Conservation (phyloP, 23 tunicate genomes). For the Ascidia mentula region DNA sequence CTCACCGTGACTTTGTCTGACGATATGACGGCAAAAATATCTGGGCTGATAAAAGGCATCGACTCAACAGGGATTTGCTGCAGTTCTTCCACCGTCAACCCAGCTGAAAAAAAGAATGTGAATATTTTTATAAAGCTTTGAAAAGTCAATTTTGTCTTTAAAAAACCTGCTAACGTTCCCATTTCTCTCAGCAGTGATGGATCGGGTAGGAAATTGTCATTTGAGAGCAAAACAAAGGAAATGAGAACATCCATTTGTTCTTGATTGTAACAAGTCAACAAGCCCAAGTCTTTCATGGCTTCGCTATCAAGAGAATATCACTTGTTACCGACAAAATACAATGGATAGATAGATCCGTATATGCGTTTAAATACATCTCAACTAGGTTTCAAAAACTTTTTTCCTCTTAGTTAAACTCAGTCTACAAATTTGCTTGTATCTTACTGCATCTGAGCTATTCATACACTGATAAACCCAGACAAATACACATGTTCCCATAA, state of each 20-base stretch:
- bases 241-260: constrained; percentile 28
- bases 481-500: no score
- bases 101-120: constrained; percentile 18
- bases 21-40: constrained; percentile 21
- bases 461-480: no score
- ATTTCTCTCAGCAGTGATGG: constrained; percentile 19
- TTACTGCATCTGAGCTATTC: no score
- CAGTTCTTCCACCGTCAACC: constrained; percentile 21
- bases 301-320: background rate
- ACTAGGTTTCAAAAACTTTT: no score
- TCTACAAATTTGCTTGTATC: no score
- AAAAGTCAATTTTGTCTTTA: background rate
- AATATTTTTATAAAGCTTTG: background rate
- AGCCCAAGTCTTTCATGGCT: constrained; percentile 23
- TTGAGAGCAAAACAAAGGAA: background rate
- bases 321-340: no score
- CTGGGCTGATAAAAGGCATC: constrained; percentile 23
- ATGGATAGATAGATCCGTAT: no score
- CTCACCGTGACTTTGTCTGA: constrained; percentile 28
- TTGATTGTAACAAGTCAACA: constrained; percentile 15
- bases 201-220: constrained; percentile 1
- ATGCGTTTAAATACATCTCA: no score
- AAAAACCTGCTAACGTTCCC: constrained; percentile 31
- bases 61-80: constrained; percentile 36
- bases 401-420: no score